Base-by-base conservation (phyloP, 1,140 invertebrate genomes). In the Anadara kagoshimensis region DNA sequence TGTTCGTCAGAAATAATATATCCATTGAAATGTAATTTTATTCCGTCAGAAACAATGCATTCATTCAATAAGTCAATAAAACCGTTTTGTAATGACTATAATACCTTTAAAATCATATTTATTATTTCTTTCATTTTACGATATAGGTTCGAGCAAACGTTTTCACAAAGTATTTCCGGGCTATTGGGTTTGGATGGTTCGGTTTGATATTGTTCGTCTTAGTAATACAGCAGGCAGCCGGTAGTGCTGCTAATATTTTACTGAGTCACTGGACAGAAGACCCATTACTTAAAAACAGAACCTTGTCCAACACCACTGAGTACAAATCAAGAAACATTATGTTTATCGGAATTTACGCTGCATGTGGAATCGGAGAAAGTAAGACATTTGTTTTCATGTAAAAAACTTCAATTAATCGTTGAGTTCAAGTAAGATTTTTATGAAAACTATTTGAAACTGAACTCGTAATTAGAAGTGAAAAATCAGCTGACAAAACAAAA, bases 251-350 rank as follows among this genome's bases (percentile, higher is more conserved):
- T 14, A 57, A 57, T 26, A 22, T 26, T 20, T 57, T n/a, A 14
- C 24, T 57, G 2, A 57, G n/a, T 22, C 24, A 57, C 4, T 57
- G 56, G 56, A 26, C 56, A 22, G 56, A 57, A n/a, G 56, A 57
- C n/a, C 12, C 12, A 5, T 22, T 22, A 14, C 24, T 57, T 5
- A 57, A 57, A 14, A 26, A 57, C 56, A 18, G 14, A n/a, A 57
- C 4, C 12, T 22, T 57, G 14, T 26, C 56, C 1, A 51, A 57
- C 20, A 57, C 18, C 1, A 57, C n/a, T 20, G 56, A 57, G 20
- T n/a, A 22, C n/a, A n/a, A 14, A 57, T 14, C 18, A 4, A 57
- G 56, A 24, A 57, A 57, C 20, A 26, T 22, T 20, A 20, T 20
- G 12, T 57, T 20, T n/a, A 14, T 57, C 3, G 24, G n/a, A 5